A percentile compares a stretch with the other conserved stretches of the same genome.
Conservation (phyloP, 2,888 invertebrate species). For the Phania funesta region DNA sequence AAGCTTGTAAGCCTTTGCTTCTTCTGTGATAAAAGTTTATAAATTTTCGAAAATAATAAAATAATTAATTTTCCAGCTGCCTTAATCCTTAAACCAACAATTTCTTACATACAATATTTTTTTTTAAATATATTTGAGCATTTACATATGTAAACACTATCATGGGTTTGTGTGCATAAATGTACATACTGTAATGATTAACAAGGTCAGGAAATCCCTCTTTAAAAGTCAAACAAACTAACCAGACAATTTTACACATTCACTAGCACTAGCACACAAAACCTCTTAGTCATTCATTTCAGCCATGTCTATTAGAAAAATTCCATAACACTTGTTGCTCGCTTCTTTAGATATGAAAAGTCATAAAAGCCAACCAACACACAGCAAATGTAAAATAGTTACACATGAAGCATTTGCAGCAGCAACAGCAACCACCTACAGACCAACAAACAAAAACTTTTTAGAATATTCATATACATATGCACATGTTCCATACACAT, state of each 20-base stretch:
- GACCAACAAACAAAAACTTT: slow-evolving; percentile 41
- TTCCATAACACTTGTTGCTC: slow-evolving; percentile 64
- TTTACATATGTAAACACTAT: neutral
- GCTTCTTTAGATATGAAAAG: slow-evolving; percentile 39
- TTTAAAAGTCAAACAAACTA: slow-evolving; percentile 22
- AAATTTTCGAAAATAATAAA: no score
- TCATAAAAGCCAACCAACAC: slow-evolving; percentile 55
- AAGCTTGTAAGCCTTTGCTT: no score
- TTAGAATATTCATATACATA: neutral
- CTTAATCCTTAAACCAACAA: no score
- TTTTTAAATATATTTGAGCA: no score
- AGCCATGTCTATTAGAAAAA: slow-evolving; percentile 38
- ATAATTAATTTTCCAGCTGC: no score
- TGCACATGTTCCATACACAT: neutral
- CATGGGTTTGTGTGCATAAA: neutral
- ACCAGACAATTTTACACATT: slow-evolving; percentile 12
- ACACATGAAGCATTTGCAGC: slow-evolving; percentile 36
- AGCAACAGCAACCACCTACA: slow-evolving; percentile 1
- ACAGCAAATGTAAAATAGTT: slow-evolving; percentile 62
- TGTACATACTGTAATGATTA: neutral
- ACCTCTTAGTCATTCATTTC: slow-evolving; percentile 16
- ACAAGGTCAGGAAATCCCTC: slow-evolving; percentile 65
- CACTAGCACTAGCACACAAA: neutral
- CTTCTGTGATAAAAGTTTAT: no score
- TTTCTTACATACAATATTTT: no score